Percentiles rank a stretch among this genome's conserved stretches.
phyloP scores from a whole-genome alignment of 2,797 vertebrate genomes.

The Xiphorhynchus erythropygius region DNA sequence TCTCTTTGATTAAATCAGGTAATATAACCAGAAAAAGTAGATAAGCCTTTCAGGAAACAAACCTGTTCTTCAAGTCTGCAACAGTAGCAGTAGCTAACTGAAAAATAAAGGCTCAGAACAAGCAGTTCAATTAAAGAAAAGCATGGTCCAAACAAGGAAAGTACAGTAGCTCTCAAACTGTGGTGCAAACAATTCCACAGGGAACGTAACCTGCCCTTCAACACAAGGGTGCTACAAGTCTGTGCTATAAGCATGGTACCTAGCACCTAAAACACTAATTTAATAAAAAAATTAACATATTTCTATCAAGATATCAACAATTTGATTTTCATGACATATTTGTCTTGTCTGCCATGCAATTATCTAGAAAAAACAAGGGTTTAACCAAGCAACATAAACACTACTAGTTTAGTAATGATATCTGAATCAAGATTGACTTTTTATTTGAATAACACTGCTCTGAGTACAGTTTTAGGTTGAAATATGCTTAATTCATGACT shows the following conservation, averaged over 20 bases:
- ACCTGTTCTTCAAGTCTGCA: background rate
- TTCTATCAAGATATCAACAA: background rate
- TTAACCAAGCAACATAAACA: background rate
- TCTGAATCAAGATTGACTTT: background rate
- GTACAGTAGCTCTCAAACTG: background rate
- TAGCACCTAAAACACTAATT: background rate
- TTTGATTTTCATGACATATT: background rate
- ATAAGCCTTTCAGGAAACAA: background rate
- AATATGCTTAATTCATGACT: background rate
- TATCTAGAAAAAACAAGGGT: background rate
- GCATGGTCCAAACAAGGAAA: accelerated
- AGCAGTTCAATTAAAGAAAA: background rate
- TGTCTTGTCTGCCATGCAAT: background rate
- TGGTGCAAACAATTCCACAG: background rate
- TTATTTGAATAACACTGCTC: background rate
- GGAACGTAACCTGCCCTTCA: background rate
- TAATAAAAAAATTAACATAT: background rate
- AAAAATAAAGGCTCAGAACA: background rate
- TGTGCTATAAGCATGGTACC: background rate
- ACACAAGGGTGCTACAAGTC: accelerated
- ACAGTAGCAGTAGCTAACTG: background rate
- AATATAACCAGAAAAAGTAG: background rate
- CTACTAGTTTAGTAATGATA: background rate
- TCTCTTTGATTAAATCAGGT: background rate
- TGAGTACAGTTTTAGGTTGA: constrained; percentile 11